Evolutionary conservation across 2,888 invertebrate genomes (phyloP).

Genomic region (Plutella xylostella): DNA sequence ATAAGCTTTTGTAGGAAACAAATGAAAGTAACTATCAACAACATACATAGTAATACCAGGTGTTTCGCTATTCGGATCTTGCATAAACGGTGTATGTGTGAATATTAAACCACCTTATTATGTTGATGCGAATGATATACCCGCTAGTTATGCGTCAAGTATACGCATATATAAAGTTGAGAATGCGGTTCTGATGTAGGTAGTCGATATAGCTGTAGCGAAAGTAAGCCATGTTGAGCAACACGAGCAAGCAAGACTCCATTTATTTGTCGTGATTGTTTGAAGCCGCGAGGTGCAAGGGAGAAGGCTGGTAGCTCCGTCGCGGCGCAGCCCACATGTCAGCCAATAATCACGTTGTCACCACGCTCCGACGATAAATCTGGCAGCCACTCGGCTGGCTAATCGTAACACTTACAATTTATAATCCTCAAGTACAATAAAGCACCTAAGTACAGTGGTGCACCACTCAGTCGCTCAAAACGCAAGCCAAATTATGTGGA

Average conservation of each 20-base stretch:
- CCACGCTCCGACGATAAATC: slow-evolving; percentile 30
- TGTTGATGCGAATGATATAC: no score
- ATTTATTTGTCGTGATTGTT: slow-evolving; percentile 21
- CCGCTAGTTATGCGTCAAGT: no score
- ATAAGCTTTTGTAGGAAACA: no score
- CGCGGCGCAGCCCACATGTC: slow-evolving; percentile 35
- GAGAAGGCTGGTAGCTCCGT: slow-evolving; percentile 21
- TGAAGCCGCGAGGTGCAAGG: slow-evolving; percentile 25
- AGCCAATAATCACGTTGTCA: slow-evolving; percentile 37
- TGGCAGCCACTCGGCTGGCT: slow-evolving; percentile 22
- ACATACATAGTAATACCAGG: no score
- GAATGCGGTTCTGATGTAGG: slow-evolving; percentile 1
- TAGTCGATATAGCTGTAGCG: slow-evolving; percentile 1
- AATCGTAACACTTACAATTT: slow-evolving; percentile 28
- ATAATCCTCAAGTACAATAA: slow-evolving; percentile 11
- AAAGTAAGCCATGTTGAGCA: slow-evolving; percentile 7
- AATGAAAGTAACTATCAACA: no score
- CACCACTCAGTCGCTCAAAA: background rate
- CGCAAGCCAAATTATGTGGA: background rate
- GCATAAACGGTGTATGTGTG: no score
- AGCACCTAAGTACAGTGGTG: background rate
- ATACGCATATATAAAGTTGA: background rate
- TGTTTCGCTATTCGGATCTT: no score
- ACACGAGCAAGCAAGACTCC: background rate
- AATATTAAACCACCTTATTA: no score